Conservation (phyloP, 1,140 invertebrate species). For the Heliconius congener region DNA sequence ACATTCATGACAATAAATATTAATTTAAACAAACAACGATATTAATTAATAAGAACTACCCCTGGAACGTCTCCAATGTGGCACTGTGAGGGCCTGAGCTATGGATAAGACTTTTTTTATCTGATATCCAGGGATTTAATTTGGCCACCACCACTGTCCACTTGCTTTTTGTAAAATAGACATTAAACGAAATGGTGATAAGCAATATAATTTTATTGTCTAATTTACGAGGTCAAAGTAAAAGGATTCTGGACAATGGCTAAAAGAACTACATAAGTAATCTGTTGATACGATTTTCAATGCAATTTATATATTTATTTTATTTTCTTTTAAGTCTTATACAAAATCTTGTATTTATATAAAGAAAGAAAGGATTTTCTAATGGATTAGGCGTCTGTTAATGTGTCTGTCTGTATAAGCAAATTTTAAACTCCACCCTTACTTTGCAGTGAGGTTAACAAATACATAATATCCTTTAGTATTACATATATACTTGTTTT, state of each 20-base stretch:
- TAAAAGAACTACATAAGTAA: not conserved
- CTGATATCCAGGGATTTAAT: slow-evolving; percentile 18
- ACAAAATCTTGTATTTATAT: not conserved
- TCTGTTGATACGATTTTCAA: too few relatives aligned
- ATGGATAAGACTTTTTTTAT: slow-evolving; percentile 20
- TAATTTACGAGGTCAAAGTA: slow-evolving; percentile 19
- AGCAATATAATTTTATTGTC: slow-evolving; percentile 10
- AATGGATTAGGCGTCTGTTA: not conserved
- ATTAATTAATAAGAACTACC: slow-evolving; percentile 20
- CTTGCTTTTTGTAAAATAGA: slow-evolving; percentile 13
- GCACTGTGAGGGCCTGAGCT: slow-evolving; percentile 19
- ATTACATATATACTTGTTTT: not conserved
- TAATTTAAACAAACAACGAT: slow-evolving; percentile 12
- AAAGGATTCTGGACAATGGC: slow-evolving; percentile 7
- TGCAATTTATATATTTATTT: not conserved
- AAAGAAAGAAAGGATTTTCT: not conserved
- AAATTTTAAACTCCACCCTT: slow-evolving; percentile 1
- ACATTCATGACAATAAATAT: slow-evolving; percentile 2
- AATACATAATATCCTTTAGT: not conserved
- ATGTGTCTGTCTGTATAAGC: slow-evolving; percentile 3
- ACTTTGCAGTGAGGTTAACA: not conserved
- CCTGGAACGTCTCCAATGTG: slow-evolving; percentile 18
- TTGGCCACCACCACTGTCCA: not conserved
- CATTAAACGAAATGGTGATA: slow-evolving; percentile 17
- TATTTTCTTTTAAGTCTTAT: not conserved